These are phyloP conservation scores for Sylvilagus bachmani DNA, from an alignment of 2,113 vertebrate genomes.

Conservation along the genomic window DNA sequence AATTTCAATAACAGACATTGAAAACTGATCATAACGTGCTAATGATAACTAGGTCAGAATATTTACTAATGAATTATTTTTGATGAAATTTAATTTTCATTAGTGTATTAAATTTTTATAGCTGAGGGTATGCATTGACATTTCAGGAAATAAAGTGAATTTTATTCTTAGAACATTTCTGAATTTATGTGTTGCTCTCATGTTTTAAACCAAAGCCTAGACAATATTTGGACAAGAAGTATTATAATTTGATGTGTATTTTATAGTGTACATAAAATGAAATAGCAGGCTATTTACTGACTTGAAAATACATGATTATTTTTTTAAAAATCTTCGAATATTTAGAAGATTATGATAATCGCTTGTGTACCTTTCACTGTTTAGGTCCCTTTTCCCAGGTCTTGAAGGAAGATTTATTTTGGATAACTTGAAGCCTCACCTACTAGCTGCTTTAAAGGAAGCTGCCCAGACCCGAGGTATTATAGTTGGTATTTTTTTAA, in stretches of 20 bases:
- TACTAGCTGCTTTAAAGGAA: slow-evolving; percentile 94
- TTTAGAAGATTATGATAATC: slow-evolving; percentile 38
- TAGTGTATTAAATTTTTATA: not conserved
- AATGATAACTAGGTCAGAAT: not conserved
- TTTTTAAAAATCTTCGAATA: not conserved
- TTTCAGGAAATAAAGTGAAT: slow-evolving; percentile 29
- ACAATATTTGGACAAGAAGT: not conserved
- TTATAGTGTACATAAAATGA: slow-evolving; percentile 40
- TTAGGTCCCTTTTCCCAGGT: slow-evolving; percentile 96
- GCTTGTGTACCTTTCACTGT: slow-evolving; percentile 75
- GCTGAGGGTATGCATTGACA: not conserved
- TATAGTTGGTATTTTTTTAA: slow-evolving; percentile 15
- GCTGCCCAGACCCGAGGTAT: slow-evolving; percentile 97
- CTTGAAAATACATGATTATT: not conserved
- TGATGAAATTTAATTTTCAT: slow-evolving; percentile 40
- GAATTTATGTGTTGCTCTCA: not conserved
- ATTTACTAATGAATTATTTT: not conserved
- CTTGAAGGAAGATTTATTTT: slow-evolving; percentile 95
- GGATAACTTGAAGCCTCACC: slow-evolving; percentile 93
- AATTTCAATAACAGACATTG: not conserved
- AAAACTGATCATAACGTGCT: slow-evolving; percentile 23
- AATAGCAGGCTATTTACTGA: not conserved
- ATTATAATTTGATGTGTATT: not conserved
- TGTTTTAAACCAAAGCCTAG: slow-evolving; percentile 49
- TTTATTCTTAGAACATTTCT: not conserved